Evolutionary conservation across 1,140 invertebrate species (phyloP), one percentile per base, ranked within the genome.

Genomic region (Melipona quadrifasciata): DNA sequence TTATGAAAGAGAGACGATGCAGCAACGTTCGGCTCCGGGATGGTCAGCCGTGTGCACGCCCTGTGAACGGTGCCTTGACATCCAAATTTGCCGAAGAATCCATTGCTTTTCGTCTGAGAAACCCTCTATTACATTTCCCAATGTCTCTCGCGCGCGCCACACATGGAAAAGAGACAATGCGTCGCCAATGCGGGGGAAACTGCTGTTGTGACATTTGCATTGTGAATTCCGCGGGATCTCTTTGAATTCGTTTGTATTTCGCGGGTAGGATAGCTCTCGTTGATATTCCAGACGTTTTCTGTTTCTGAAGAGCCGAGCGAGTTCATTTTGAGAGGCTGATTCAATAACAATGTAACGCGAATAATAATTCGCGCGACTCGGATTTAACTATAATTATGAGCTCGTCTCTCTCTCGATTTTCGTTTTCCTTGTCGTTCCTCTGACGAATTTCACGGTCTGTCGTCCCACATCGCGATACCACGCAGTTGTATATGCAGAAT

Each of bases 11-110:
- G 65, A 78, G 70, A 55, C 74, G 67, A 61, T 47, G 76, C 74
- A n/a, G 78, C 58, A 68, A 75, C 74, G 65, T 24, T 65, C 16
- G 74, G 72, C 73, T 80, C 83, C 78, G 79, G 73, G 55, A 70
- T 65, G 70, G 74, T 57, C 64, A 65, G 21, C 55, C 31, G 31
- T 19, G 70, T 77, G 72, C 84, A 75, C 77, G 64, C 68, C 65
- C 53, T 73, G 51, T 61, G 64, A 80, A 55, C 34, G 61, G 39
- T 72, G 84, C 91, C 91, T 92, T 92, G 91, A 92, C 91, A 91
- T 91, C 91, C 89, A 88, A 91, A 92, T 91, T 91, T 82, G 65
- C 74, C 76, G 19, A 10, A 10, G 34, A 57, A 75, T 53, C 74
- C 55, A 61, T 67, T 16, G n/a, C 14, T 70, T 86, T 68, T 73